Evolutionary conservation across 2,888 invertebrate genomes (phyloP).

Genomic region (Pyrocoelia pectoralis): DNA sequence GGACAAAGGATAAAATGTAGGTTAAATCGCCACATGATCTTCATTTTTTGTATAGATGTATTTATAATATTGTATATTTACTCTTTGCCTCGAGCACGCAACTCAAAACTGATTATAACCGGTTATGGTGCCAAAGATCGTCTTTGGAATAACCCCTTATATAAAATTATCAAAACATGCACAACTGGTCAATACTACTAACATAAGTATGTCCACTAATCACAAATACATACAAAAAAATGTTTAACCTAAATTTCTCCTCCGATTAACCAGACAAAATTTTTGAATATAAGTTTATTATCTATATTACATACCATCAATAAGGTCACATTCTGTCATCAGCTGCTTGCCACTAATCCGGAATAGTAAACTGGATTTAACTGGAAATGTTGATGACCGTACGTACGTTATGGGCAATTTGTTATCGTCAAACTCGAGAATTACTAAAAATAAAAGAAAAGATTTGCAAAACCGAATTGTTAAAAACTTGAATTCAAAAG

Average conservation of each 20-base stretch:
- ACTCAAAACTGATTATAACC: constrained; percentile 2
- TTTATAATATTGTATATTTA: not conserved
- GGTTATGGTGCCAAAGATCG: not conserved
- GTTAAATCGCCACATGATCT: too few species aligned
- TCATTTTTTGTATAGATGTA: not conserved
- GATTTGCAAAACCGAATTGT: too few species aligned
- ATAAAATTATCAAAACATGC: constrained; percentile 1
- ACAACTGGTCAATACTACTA: not conserved
- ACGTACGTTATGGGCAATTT: constrained; percentile 38
- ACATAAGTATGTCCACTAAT: not conserved
- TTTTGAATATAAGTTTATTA: not conserved
- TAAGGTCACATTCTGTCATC: constrained; percentile 33
- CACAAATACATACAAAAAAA: not conserved
- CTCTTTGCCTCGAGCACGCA: not conserved
- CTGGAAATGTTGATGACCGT: constrained; percentile 24
- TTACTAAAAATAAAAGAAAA: constrained; percentile 39
- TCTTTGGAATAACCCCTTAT: constrained; percentile 2
- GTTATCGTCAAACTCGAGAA: constrained; percentile 32
- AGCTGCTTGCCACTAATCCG: constrained; percentile 39
- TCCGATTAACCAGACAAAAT: not conserved
- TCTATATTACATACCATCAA: constrained; percentile 23
- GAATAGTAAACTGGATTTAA: constrained; percentile 36
- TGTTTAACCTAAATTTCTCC: not conserved
- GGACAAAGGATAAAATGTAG: too few species aligned
- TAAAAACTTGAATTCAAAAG: too few species aligned